Evolutionary conservation across 2,113 vertebrate genomes (phyloP).

Genomic region (Bettongia penicillata): DNA sequence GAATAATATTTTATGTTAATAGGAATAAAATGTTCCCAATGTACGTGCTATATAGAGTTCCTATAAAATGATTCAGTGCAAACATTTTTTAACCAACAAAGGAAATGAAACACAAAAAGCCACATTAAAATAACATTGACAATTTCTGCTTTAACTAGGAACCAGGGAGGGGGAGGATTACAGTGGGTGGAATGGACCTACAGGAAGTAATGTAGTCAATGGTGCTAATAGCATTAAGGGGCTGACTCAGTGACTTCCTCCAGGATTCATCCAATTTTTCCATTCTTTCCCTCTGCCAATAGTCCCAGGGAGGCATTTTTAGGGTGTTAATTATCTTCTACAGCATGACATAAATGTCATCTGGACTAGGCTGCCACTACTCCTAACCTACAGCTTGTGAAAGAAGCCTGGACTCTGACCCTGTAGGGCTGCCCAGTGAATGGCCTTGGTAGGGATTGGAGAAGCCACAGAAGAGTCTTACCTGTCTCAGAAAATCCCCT

Average conservation of each 20-base stretch:
- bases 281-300: not conserved
- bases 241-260: not conserved
- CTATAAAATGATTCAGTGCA: conserved; percentile 75
- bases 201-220: conserved; percentile 3
- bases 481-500: not conserved
- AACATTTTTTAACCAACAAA: conserved; percentile 79
- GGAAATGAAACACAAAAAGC: conserved; percentile 81
- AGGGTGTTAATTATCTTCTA: not conserved
- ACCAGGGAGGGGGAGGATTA: conserved; percentile 63
- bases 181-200: not conserved
- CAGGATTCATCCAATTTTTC: not conserved
- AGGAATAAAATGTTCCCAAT: conserved; percentile 79
- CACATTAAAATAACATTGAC: conserved; percentile 73
- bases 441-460: not conserved
- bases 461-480: not conserved
- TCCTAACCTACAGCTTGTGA: not conserved
- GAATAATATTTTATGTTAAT: conserved; percentile 82
- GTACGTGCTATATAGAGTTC: conserved; percentile 69
- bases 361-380: not conserved
- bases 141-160: conserved; percentile 71
- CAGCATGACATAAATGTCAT: not conserved
- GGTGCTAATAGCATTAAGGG: not conserved
- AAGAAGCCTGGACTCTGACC: not conserved
- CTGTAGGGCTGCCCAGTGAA: not conserved
- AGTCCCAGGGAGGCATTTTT: not conserved